These are phyloP conservation scores for Cyprinus carpio DNA, from an alignment of 2,113 vertebrate genomes.

Conservation along the genomic window DNA sequence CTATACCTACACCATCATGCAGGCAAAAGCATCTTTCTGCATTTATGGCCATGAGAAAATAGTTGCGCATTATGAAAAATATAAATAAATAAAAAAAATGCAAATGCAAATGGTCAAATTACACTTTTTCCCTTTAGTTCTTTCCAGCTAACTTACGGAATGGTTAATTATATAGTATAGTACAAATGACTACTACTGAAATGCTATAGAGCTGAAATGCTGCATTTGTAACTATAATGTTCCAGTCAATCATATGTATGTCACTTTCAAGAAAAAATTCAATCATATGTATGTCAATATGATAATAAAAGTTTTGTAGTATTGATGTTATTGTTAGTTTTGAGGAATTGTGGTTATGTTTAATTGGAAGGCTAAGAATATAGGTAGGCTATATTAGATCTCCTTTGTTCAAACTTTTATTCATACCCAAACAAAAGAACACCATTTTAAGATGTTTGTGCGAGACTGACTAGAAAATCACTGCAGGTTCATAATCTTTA, in stretches of 20 bases:
- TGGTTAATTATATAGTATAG: not conserved
- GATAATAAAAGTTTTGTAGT: too few relatives aligned
- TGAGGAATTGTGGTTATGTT: not conserved
- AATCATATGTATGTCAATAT: too few relatives aligned
- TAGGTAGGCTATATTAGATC: not conserved
- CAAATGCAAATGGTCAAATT: not conserved
- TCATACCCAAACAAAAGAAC: not conserved
- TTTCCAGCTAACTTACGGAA: not conserved
- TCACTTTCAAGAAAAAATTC: too few relatives aligned
- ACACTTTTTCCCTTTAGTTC: not conserved
- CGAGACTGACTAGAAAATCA: not conserved
- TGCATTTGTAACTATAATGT: not conserved
- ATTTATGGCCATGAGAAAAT: not conserved
- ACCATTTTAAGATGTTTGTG: not conserved
- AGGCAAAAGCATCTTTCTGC: not conserved
- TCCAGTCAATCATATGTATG: too few relatives aligned
- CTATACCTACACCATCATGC: not conserved
- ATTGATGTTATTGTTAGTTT: not conserved
- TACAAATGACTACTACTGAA: not conserved
- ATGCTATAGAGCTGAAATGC: not conserved
- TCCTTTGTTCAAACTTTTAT: not conserved
- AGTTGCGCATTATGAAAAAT: not conserved
- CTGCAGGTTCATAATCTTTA: constrained; percentile 9
- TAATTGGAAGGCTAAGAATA: not conserved
- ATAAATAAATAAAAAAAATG: too few relatives aligned